Evolutionary conservation across 2,113 vertebrate species (phyloP).

Genomic region (Anoura caudifer): DNA sequence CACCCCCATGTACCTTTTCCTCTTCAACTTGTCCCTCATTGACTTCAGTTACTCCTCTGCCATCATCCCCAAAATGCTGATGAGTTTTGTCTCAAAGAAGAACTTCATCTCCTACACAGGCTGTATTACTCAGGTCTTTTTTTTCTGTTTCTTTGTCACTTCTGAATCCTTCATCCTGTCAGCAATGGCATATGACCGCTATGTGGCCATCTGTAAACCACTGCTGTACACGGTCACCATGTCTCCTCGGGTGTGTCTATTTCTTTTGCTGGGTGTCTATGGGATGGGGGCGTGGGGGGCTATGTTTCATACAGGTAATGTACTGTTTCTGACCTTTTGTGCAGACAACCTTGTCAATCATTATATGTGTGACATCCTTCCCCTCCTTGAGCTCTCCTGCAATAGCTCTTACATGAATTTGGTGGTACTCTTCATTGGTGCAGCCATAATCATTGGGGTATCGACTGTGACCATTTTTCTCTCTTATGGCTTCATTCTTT

Average conservation of each 20-base stretch:
- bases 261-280: slow-evolving; percentile 60
- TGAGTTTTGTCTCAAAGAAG: too few relatives aligned
- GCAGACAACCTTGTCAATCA: slow-evolving; percentile 61
- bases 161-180: slow-evolving; percentile 70
- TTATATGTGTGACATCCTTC: slow-evolving; percentile 73
- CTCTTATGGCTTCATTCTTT: slow-evolving; percentile 44
- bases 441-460: slow-evolving; percentile 41
- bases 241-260: slow-evolving; percentile 55
- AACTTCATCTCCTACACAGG: slow-evolving; percentile 36
- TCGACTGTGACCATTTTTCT: slow-evolving; percentile 38
- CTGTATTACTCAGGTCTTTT: slow-evolving; percentile 51
- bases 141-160: slow-evolving; percentile 73
- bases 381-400: slow-evolving; percentile 66
- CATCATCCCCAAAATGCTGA: too few relatives aligned
- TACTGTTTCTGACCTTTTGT: slow-evolving; percentile 61
- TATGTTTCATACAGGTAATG: slow-evolving; percentile 64
- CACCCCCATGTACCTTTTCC: too few relatives aligned
- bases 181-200: slow-evolving; percentile 57
- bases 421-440: slow-evolving; percentile 37
- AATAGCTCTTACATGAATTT: slow-evolving; percentile 49
- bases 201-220: slow-evolving; percentile 57
- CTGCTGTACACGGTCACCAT: slow-evolving; percentile 53
- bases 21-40: too few relatives aligned
- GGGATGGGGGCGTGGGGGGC: slow-evolving; percentile 68
- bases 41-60: too few relatives aligned